Percentiles rank a stretch among this genome's conserved stretches.
These are phyloP conservation scores for Hephaestus fuliginosus DNA, from an alignment of 2,797 vertebrate species.

Conservation along the genomic window DNA sequence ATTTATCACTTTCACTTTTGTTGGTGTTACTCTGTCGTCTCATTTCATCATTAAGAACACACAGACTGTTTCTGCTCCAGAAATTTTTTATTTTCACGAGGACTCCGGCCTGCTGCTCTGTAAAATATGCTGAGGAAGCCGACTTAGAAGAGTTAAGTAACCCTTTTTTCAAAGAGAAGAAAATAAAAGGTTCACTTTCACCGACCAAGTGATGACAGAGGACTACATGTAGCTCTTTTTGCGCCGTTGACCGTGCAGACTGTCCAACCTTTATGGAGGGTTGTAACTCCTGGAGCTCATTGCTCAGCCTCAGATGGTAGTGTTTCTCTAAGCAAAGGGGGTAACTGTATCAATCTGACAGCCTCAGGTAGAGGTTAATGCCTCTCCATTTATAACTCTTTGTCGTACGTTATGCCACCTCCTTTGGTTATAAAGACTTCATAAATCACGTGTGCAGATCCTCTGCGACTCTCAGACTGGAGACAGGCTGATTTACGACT, in stretches of 20 bases:
- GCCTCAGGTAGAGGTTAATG: constrained; percentile 76
- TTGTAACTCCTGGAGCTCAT: constrained; percentile 54
- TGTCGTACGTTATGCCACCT: constrained; percentile 68
- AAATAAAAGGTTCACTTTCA: constrained; percentile 56
- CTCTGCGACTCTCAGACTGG: constrained; percentile 46
- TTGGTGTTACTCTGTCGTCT: constrained; percentile 70
- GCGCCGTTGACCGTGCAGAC: constrained; percentile 40
- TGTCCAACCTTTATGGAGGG: constrained; percentile 40
- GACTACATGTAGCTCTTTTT: constrained; percentile 47
- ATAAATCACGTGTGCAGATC: constrained; percentile 70
- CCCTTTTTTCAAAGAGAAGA: constrained; percentile 50
- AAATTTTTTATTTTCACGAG: constrained; percentile 71
- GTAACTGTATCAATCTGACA: constrained; percentile 71
- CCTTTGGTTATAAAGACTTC: constrained; percentile 64
- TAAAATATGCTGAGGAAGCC: constrained; percentile 56
- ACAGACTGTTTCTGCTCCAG: constrained; percentile 58
- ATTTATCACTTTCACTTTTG: constrained; percentile 85
- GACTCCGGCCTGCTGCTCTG: constrained; percentile 38
- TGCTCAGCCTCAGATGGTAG: constrained; percentile 54
- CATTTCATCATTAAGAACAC: constrained; percentile 77
- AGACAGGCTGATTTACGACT: constrained; percentile 76
- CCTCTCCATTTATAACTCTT: constrained; percentile 78
- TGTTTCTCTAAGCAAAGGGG: constrained; percentile 56
- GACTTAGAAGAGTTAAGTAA: constrained; percentile 52
- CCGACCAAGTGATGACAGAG: constrained; percentile 61